These are phyloP conservation scores for Oncorhynchus mykiss DNA, from an alignment of 2,113 vertebrate species.

Conservation along the genomic window DNA sequence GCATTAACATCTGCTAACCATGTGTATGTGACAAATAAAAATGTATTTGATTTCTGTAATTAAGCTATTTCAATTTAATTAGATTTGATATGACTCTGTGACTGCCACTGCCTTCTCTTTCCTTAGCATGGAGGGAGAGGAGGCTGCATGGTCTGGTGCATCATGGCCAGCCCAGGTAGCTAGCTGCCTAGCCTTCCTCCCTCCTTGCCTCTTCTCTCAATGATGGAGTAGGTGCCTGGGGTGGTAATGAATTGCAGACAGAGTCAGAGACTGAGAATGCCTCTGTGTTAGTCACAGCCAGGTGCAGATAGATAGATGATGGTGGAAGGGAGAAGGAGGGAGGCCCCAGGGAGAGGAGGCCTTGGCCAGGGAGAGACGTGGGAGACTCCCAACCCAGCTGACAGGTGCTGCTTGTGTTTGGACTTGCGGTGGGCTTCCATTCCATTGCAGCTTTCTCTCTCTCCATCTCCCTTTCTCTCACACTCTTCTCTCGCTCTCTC, in stretches of 20 bases:
- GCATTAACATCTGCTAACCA: too few relatives aligned
- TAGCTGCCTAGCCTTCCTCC: too few relatives aligned
- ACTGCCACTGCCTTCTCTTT: not conserved
- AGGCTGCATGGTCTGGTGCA: too few relatives aligned
- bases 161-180: too few relatives aligned
- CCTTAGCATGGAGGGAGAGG: not conserved
- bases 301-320: constrained; percentile 53
- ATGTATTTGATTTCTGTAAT: too few relatives aligned
- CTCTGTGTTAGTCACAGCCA: constrained; percentile 64
- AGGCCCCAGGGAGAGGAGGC: constrained; percentile 17
- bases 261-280: constrained; percentile 54
- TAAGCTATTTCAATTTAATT: too few relatives aligned
- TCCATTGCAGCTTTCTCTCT: not conserved
- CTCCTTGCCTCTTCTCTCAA: constrained; percentile 16
- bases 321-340: constrained; percentile 8
- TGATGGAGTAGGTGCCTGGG: constrained; percentile 63
- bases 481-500: not conserved
- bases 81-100: too few relatives aligned
- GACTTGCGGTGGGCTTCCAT: not conserved
- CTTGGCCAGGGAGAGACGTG: constrained; percentile 17
- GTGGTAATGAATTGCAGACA: constrained; percentile 11
- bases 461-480: not conserved
- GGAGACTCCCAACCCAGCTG: constrained; percentile 64
- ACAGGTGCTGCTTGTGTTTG: constrained; percentile 62
- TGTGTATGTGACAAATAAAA: too few relatives aligned